A percentile compares a stretch with the other conserved stretches of the same genome.
These are phyloP conservation scores for Pasiphila rectangulata DNA, from an alignment of 2,888 invertebrate genomes.

Conservation along the genomic window DNA sequence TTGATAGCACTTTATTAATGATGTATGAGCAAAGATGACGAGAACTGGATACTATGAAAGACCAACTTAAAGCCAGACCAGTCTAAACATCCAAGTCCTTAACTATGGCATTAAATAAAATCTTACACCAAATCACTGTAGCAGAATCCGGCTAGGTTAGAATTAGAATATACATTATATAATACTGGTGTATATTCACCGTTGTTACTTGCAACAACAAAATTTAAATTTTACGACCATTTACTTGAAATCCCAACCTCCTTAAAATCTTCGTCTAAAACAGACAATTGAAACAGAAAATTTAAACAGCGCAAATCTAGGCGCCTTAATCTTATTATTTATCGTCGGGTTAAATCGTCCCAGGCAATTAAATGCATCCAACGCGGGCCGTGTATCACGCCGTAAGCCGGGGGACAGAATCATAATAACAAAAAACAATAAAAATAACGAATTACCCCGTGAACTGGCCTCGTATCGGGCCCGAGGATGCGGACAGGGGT, in stretches of 20 bases:
- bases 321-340: constrained; percentile 77
- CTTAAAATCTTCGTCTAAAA: not conserved
- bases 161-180: too few relatives aligned
- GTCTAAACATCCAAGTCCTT: too few relatives aligned
- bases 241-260: too few relatives aligned
- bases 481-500: constrained; percentile 42
- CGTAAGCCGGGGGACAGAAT: constrained; percentile 76
- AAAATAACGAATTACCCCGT: constrained; percentile 79
- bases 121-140: too few relatives aligned
- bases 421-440: constrained; percentile 82
- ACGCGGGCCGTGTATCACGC: constrained; percentile 69
- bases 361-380: constrained; percentile 79
- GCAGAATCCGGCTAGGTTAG: too few relatives aligned
- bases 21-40: too few relatives aligned
- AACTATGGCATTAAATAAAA: too few relatives aligned
- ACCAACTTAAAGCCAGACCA: too few relatives aligned
- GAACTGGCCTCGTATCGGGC: constrained; percentile 69
- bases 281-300: constrained; percentile 23
- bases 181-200: too few relatives aligned
- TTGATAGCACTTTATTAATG: too few relatives aligned
- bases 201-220: not conserved
- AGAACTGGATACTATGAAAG: too few relatives aligned
- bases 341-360: constrained; percentile 65
- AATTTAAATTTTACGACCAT: not conserved
- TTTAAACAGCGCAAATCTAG: constrained; percentile 37